Base-by-base conservation (phyloP, 2,113 vertebrate genomes). In the Rostratula benghalensis region DNA sequence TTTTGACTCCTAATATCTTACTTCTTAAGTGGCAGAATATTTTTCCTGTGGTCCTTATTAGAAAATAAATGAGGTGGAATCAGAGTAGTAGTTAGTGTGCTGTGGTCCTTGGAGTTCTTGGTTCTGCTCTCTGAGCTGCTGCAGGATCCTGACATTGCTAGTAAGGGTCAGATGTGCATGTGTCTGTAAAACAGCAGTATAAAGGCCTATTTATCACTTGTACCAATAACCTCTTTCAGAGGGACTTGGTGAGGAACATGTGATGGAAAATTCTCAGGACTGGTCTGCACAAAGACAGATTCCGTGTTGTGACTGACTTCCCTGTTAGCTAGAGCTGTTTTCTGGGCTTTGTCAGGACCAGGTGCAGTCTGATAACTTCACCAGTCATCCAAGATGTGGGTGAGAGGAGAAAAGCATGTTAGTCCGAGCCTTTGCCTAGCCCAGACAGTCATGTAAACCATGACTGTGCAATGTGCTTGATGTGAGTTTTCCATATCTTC, bases 121-220 rank as follows among this genome's bases (percentile, higher is more conserved):
- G 24, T 21, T 76, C 50, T 80, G 53, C 41, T 41, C 9, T 43
- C 13, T 30, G 54, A 41, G 76, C 13, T 7, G 7, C n/a, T 73
- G 20, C 1, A 11, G 43, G 57, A 71, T 27, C 12, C 53, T 35
- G 35, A 7, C 35, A 43, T 39, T 25, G 7, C 22, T 13, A 8
- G 9, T 3, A n/a, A 60, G 41, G 41, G 22, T 80, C 74, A 4
- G 0, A 1, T 22, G 5, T 59, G 9, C 8, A 2, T 8, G 20
- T 70, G 16, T 24, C 28, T 54, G 0, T 13, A 33, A 43, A 84
- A 37, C 41, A 60, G 48, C 23, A 3, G 1, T 11, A 45, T 18
- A 53, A 92, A 69, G 7, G 15, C 19, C 17, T 28, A 2, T 28
- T 81, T 18, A 30, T 24, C 33, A 20, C 28, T 61, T 75, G 21